Evolutionary conservation across 2,888 invertebrate species (phyloP), one percentile per base, ranked within the genome.

Genomic region (Julus scandinavius): DNA sequence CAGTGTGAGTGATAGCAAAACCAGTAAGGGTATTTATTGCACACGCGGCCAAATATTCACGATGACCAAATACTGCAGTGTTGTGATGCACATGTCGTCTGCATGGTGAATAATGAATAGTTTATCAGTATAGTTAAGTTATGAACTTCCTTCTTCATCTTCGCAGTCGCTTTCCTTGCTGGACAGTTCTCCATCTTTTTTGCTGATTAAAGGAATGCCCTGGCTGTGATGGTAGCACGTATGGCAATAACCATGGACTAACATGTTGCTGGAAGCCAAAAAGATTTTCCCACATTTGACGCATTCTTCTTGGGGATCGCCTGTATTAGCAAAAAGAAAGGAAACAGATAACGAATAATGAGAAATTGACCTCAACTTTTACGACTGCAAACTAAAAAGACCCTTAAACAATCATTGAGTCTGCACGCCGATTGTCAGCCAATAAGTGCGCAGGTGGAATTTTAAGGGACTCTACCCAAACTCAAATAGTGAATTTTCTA

Each of bases 221-320:
- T 89, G 88, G 72, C 88, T 89, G 58, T 80, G 49, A 40, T 88
- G 84, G 86, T 89, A 89, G 86, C 89, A 89, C 11, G 49, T 87
- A 49, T 89, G 89, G 87, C 89, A 89, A 58, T 89, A 89, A 85
- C 89, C 89, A 84, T 89, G 89, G 15, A 89, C 87, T 45, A 89
- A 80, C 83, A 89, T 84, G 86, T 89, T 89, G 86, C 89, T 88
- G 54, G 89, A 88, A 54, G 89, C 85, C 89, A 93, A 91, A 91
- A 93, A 94, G 90, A 93, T 93, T 91, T 94, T 94, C 83, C 94
- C 94, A 91, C 94, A 94, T 87, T 93, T 92, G 88, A 93, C 92
- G 91, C 94, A 94, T 91, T 94, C 94, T 91, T 94, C 94, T 91
- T 94, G 94, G 3, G 93, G 93, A 91, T 94, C 94, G 89, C 94